phyloP scores from a whole-genome alignment of 2,888 invertebrate genomes.

The Lasioglossum marginatum region DNA sequence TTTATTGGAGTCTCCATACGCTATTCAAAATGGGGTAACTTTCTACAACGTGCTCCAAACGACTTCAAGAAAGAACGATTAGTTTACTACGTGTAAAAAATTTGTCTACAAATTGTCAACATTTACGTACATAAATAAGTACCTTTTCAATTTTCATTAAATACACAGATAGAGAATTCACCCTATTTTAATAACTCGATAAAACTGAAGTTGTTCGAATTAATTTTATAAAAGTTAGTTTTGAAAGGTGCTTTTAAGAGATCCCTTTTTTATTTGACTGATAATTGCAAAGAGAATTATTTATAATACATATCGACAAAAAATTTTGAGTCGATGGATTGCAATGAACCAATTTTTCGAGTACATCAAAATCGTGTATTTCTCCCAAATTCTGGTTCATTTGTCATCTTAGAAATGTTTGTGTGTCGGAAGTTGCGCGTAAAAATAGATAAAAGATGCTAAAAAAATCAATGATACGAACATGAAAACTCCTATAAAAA shows the following conservation, averaged over 20 bases:
- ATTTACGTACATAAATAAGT: background rate
- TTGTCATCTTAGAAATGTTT: background rate
- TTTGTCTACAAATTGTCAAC: too few species aligned
- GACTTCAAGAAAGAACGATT: too few species aligned
- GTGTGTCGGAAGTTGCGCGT: too few species aligned
- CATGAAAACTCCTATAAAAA: too few species aligned
- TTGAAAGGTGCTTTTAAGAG: background rate
- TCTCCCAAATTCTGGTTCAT: background rate
- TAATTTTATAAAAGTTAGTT: background rate
- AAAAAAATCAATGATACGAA: too few species aligned
- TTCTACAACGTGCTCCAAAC: background rate
- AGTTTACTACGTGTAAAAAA: too few species aligned
- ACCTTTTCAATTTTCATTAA: background rate
- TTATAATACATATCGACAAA: too few species aligned
- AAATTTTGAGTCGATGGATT: too few species aligned
- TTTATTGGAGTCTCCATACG: background rate
- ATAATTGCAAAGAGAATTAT: too few species aligned
- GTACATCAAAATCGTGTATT: background rate
- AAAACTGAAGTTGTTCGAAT: background rate
- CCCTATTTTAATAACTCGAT: background rate
- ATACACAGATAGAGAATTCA: background rate
- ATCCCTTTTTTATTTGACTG: background rate
- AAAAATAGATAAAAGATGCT: too few species aligned
- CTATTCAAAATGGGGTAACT: background rate
- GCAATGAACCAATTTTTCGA: too few species aligned